Evolutionary conservation across 2,113 vertebrate genomes (phyloP).

Genomic region (Struthidea cinerea): DNA sequence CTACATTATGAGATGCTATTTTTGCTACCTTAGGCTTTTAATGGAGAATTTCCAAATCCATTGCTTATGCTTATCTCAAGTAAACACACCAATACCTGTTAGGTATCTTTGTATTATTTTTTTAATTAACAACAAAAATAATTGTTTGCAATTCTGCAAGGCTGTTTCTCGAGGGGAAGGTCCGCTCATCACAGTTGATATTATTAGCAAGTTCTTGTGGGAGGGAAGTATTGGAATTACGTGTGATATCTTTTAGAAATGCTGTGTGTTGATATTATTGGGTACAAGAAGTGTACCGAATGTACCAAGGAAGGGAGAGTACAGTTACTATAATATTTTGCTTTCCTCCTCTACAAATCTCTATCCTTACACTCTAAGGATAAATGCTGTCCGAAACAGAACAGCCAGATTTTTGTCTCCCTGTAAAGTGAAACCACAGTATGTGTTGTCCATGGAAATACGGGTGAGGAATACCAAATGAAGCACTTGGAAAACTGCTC

Average conservation of each 20-base stretch:
- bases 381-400: not conserved
- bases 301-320: not conserved
- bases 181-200: not conserved
- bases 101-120: not conserved
- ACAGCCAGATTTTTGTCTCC: not conserved
- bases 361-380: not conserved
- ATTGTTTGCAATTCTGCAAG: not conserved
- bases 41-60: not conserved
- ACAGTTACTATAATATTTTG: not conserved
- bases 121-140: not conserved
- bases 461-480: not conserved
- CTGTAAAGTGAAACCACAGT: not conserved
- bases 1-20: not conserved
- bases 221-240: not conserved
- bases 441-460: rapidly evolving
- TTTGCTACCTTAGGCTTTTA: not conserved
- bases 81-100: not conserved
- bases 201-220: not conserved
- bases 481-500: not conserved
- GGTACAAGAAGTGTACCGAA: not conserved
- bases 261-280: rapidly evolving
- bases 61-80: not conserved
- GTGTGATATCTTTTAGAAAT: not conserved
- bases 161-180: not conserved
- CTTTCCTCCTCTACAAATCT: not conserved